phyloP scores from a whole-genome alignment of 1,140 invertebrate genomes.

The Drosophila pandora region DNA sequence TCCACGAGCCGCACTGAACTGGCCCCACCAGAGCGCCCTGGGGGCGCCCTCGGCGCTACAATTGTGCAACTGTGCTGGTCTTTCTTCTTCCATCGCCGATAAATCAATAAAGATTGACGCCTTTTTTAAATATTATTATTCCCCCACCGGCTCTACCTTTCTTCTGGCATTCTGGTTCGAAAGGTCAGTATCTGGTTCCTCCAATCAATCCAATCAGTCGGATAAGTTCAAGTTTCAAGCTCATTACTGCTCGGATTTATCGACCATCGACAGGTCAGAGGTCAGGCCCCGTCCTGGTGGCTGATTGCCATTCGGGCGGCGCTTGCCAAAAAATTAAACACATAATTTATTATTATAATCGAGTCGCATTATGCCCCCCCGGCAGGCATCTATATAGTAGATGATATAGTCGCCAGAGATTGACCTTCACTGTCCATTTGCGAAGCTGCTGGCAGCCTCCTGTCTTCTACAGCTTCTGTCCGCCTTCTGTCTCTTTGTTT shows the following conservation, averaged over 20 bases:
- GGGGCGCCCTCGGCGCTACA: too few species aligned
- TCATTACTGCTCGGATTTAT: background rate
- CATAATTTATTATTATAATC: slow-evolving; percentile 51
- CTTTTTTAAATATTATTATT: slow-evolving; percentile 10
- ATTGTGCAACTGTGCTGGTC: background rate
- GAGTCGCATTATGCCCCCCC: slow-evolving; percentile 33
- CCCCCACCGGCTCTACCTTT: too few species aligned
- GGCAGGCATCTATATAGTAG: slow-evolving; percentile 13
- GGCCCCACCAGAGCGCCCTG: background rate
- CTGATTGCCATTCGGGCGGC: slow-evolving; percentile 18
- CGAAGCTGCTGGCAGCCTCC: slow-evolving; percentile 27
- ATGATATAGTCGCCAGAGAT: slow-evolving; percentile 25
- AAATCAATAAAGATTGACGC: slow-evolving; percentile 77
- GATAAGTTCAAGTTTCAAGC: background rate
- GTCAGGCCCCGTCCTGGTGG: slow-evolving; percentile 8
- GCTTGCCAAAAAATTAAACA: slow-evolving; percentile 51
- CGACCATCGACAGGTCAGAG: slow-evolving; percentile 4
- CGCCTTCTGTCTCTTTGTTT: slow-evolving; percentile 5
- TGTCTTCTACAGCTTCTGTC: slow-evolving; percentile 28
- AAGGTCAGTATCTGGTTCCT: too few species aligned
- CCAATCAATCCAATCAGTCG: background rate
- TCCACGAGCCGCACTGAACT: slow-evolving; percentile 41
- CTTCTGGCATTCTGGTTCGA: too few species aligned
- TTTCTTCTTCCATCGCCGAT: slow-evolving; percentile 35
- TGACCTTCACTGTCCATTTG: slow-evolving; percentile 72